Evolutionary conservation across 2,113 vertebrate genomes (phyloP).

Genomic region (Anhinga anhinga): DNA sequence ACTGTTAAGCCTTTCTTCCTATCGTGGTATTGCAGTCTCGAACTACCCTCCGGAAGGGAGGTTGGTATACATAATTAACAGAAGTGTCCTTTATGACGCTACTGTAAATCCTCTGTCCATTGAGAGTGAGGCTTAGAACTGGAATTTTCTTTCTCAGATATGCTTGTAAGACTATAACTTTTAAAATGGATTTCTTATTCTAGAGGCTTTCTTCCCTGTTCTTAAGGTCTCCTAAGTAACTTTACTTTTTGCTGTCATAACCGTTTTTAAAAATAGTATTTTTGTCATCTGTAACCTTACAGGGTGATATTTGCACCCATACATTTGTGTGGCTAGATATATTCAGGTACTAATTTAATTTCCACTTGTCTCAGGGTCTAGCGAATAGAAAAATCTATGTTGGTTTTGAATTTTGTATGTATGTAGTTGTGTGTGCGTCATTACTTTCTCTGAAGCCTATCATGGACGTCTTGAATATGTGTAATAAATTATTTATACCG

Average conservation of each 20-base stretch:
- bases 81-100: not conserved
- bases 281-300: not conserved
- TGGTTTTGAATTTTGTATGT: not conserved
- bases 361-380: not conserved
- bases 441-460: not conserved
- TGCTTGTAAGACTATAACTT: not conserved
- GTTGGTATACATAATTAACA: not conserved
- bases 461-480: not conserved
- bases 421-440: fast-evolving
- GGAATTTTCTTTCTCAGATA: not conserved
- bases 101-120: not conserved
- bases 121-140: not conserved
- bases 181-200: not conserved
- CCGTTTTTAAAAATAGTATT: not conserved
- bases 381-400: not conserved
- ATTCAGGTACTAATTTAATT: not conserved
- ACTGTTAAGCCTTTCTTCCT: not conserved
- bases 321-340: not conserved
- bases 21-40: not conserved
- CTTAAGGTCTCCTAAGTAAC: not conserved
- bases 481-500: not conserved
- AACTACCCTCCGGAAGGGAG: not conserved
- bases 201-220: not conserved
- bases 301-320: not conserved
- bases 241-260: not conserved